Base-by-base conservation (phyloP, 2,797 vertebrate species). In the Pagetopsis macropterus region DNA sequence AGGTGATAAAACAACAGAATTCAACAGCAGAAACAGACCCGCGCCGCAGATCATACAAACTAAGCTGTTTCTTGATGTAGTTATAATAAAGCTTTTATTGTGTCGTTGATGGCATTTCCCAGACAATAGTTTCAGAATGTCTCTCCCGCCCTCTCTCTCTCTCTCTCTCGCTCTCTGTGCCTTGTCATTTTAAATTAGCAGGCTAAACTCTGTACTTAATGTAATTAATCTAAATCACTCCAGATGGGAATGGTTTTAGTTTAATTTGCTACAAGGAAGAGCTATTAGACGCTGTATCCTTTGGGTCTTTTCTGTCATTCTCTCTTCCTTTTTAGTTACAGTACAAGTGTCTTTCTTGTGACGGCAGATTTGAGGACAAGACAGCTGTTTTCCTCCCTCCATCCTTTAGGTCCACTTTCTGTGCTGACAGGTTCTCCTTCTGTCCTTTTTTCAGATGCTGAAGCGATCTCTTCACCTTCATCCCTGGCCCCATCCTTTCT, bases 201-300 rank as follows among this genome's bases (percentile, higher is more conserved):
- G 55, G 59, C 81, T 84, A 74, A 88, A 84, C 61, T 65, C 21
- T 3, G 66, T 57, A 60, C 76, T 80, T 63, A 67, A 37, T 77
- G 65, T 86, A 82, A 89, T 87, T 63, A 85, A 88, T 84, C 75
- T 87, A 78, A 90, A 81, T 84, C 80, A 72, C 64, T 83, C 85
- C 85, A 87, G 79, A 86, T 89, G 85, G 71, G 58, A 78, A 77
- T 43, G 59, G 79, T 81, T 87, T 87, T 60, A 84, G 64, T 86
- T 86, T 85, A 66, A 83, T 86, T 52, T 16, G 37, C 64, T 67
- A 66, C 63, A 77, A 79, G 65, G 59, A 83, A 57, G 66, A 74
- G 67, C 44, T 72, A 55, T 84, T 72, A 80, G 56, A 81, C 21
- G 43, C 52, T 64, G 63, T 71, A n/a, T 87, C 76, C 74, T 77